A percentile compares a stretch with the other conserved stretches of the same genome.
Conservation (phyloP, 2,888 invertebrate species). For the Germaria angustata region DNA sequence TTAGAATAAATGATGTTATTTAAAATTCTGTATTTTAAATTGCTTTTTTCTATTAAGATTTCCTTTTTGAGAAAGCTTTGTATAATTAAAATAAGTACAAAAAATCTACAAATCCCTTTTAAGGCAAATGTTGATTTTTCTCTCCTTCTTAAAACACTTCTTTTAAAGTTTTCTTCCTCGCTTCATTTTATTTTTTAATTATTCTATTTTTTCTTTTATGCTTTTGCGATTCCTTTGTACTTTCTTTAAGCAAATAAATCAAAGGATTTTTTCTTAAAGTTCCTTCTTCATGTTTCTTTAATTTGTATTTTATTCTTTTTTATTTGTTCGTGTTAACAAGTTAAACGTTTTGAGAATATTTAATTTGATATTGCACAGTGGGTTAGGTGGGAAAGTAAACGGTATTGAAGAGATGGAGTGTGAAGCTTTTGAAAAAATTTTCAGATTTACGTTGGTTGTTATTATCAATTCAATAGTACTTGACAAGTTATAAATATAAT, state of each 20-base stretch:
- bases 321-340: constrained; percentile 56
- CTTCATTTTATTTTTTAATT: background rate
- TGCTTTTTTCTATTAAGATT: background rate
- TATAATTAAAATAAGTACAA: background rate
- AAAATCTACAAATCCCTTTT: constrained; percentile 20
- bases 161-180: constrained; percentile 32
- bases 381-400: background rate
- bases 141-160: background rate
- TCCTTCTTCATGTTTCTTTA: background rate
- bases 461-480: too few relatives aligned
- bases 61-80: constrained; percentile 2
- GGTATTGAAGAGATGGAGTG: too few relatives aligned
- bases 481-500: too few relatives aligned
- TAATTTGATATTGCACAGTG: constrained; percentile 53
- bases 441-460: too few relatives aligned
- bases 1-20: background rate
- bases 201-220: constrained; percentile 1
- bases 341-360: constrained; percentile 57
- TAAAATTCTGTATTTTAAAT: background rate
- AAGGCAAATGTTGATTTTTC: constrained; percentile 41
- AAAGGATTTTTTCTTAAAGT: constrained; percentile 18
- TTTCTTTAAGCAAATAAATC: constrained; percentile 34
- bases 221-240: constrained; percentile 29
- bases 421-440: too few relatives aligned
- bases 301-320: background rate